Conservation (phyloP, 2,113 vertebrate species). For the Rhineura floridana region DNA sequence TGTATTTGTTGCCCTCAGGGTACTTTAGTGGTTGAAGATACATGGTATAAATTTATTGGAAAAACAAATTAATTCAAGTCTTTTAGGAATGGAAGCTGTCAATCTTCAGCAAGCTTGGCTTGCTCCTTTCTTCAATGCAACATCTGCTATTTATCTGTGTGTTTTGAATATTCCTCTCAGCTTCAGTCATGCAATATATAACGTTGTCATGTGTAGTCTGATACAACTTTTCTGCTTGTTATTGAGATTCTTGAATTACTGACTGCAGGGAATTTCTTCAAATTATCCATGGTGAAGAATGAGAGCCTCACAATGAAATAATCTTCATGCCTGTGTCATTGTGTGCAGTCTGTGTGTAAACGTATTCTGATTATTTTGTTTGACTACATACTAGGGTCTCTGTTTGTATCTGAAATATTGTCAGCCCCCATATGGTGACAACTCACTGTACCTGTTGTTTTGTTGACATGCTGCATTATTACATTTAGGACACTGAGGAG, state of each 20-base stretch:
- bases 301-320: background rate
- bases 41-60: background rate
- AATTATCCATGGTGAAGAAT: background rate
- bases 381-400: background rate
- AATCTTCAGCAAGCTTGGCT: background rate
- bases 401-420: background rate
- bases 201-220: background rate
- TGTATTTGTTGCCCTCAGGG: background rate
- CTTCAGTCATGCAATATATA: background rate
- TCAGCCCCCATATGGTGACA: background rate
- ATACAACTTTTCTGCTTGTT: background rate
- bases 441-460: conserved; percentile 71
- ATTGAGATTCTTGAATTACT: background rate
- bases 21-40: background rate
- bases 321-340: background rate
- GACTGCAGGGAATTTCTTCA: background rate
- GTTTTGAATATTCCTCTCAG: background rate
- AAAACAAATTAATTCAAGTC: background rate
- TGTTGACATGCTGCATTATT: conserved; percentile 80
- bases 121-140: background rate
- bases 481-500: conserved; percentile 92
- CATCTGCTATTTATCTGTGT: background rate
- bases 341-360: background rate
- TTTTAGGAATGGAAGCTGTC: background rate
- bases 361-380: background rate